A percentile compares a stretch with the other conserved stretches of the same genome.
phyloP scores from a whole-genome alignment of 2,113 vertebrate species.

The Ptyas mucosa region DNA sequence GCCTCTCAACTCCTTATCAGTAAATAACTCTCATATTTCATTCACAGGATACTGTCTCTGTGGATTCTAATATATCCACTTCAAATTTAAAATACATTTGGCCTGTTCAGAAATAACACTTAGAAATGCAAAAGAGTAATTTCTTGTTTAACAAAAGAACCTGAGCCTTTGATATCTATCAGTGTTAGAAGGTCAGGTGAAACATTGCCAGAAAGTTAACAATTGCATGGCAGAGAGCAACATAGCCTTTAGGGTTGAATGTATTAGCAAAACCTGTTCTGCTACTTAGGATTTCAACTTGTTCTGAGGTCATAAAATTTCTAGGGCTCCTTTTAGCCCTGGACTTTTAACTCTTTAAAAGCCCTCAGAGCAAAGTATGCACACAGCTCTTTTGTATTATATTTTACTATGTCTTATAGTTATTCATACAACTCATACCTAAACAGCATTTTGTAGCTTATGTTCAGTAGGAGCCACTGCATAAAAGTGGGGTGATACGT shows the following conservation, averaged over 20 bases:
- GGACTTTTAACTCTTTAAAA: conserved; percentile 13
- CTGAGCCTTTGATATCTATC: conserved; percentile 4
- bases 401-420: background rate
- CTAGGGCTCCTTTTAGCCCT: background rate
- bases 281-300: conserved; percentile 5
- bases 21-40: background rate
- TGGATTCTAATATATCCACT: background rate
- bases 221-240: background rate
- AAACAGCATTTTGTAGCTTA: background rate
- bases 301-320: background rate
- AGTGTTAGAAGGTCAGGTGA: conserved; percentile 15
- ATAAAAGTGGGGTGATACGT: background rate
- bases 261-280: conserved; percentile 18
- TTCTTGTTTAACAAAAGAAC: background rate
- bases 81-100: conserved; percentile 3
- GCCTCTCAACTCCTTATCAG: background rate
- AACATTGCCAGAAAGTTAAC: conserved; percentile 32
- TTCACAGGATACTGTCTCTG: background rate
- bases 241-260: conserved; percentile 5
- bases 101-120: background rate
- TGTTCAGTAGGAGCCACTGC: background rate
- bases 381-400: background rate
- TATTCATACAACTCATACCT: background rate
- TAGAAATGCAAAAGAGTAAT: conserved; percentile 14
- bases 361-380: background rate